A percentile compares a stretch with the other conserved stretches of the same genome.
phyloP scores from a whole-genome alignment of 2,888 invertebrate genomes.

The Blera fallax region DNA sequence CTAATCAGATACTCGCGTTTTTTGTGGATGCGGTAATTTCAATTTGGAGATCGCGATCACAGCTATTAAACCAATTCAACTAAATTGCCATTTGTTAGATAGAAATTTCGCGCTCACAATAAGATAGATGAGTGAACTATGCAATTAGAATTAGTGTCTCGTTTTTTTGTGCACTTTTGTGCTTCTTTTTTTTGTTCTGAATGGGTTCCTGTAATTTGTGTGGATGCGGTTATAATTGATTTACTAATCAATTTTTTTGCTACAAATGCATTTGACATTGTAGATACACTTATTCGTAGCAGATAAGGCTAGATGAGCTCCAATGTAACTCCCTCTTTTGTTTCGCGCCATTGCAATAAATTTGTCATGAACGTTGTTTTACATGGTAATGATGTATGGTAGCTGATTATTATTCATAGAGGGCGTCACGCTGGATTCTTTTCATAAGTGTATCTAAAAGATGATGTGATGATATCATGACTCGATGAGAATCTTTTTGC shows the following conservation, averaged over 20 bases:
- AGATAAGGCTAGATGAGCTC: not conserved
- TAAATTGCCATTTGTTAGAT: conserved; percentile 58
- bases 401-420: conserved; percentile 67
- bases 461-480: conserved; percentile 64
- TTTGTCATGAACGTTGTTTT: conserved; percentile 52
- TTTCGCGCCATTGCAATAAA: conserved; percentile 43
- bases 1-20: conserved; percentile 39
- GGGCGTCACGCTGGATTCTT: conserved; percentile 69
- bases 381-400: conserved; percentile 50
- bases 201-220: conserved; percentile 30
- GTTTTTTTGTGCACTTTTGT: conserved; percentile 18
- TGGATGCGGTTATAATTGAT: conserved; percentile 35
- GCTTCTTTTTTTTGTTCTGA: not conserved
- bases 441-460: conserved; percentile 50
- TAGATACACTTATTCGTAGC: not conserved
- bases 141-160: conserved; percentile 56
- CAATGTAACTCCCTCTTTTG: not conserved
- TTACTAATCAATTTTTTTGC: conserved; percentile 44
- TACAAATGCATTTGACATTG: conserved; percentile 56
- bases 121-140: conserved; percentile 34
- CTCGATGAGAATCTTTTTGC: conserved; percentile 29
- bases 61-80: conserved; percentile 60
- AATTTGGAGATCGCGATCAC: conserved; percentile 51
- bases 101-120: conserved; percentile 12
- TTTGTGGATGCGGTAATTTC: conserved; percentile 26